phyloP scores from a whole-genome alignment of 2,888 invertebrate genomes.

The Latrodectus elegans region DNA sequence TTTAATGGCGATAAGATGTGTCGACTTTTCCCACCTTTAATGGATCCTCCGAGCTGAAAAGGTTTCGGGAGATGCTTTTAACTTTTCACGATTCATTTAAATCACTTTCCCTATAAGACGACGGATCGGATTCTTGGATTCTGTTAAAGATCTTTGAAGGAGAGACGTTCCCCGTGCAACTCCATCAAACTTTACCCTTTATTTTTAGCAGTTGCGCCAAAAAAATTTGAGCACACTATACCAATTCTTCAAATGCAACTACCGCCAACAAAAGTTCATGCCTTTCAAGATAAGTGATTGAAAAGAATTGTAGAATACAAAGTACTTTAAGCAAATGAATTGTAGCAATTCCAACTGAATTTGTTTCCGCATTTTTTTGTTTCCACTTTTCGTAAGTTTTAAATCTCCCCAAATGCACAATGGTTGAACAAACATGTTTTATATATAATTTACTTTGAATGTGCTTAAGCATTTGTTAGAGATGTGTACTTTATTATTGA shows the following conservation, averaged over 20 bases:
- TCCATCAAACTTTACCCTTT: not conserved
- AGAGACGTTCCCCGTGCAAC: not conserved
- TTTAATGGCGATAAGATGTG: constrained; percentile 65
- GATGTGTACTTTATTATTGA: too few species aligned
- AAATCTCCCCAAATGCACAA: too few species aligned
- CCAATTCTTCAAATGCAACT: not conserved
- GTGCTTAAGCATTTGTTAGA: too few species aligned
- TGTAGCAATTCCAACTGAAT: too few species aligned
- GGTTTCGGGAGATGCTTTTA: constrained; percentile 54
- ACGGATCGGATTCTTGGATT: constrained; percentile 38
- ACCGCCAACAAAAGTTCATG: not conserved
- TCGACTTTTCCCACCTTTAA: constrained; percentile 33
- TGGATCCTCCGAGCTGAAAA: constrained; percentile 42
- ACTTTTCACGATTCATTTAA: constrained; percentile 67
- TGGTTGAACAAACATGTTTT: too few species aligned
- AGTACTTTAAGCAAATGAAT: too few species aligned
- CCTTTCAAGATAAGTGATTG: constrained; percentile 1
- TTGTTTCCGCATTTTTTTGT: too few species aligned
- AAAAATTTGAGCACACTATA: not conserved
- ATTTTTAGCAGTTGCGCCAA: not conserved
- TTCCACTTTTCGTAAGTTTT: too few species aligned
- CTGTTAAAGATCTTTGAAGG: constrained; percentile 26
- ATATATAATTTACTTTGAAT: too few species aligned
- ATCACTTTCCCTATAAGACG: constrained; percentile 42
- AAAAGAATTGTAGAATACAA: not conserved